Percentiles rank a stretch among this genome's conserved stretches.
phyloP scores from a whole-genome alignment of 2,113 vertebrate species.

The Notiomystis cincta region DNA sequence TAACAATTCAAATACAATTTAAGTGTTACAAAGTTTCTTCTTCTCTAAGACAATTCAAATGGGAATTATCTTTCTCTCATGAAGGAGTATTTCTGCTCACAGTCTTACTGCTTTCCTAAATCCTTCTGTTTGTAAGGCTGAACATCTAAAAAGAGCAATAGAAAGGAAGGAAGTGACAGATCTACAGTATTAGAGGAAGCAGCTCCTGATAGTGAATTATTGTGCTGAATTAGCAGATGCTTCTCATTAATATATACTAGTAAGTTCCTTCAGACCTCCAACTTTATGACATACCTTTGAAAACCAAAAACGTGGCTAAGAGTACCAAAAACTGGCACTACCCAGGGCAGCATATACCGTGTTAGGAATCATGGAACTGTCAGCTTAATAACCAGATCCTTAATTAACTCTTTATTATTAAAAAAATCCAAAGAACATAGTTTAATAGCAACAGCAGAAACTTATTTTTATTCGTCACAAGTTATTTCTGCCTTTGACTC shows the following conservation, averaged over 20 bases:
- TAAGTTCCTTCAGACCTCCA: neutral
- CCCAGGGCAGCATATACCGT: neutral
- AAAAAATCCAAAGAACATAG: neutral
- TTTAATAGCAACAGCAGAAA: neutral
- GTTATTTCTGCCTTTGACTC: conserved; percentile 17
- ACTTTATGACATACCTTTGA: neutral
- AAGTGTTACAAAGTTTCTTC: neutral
- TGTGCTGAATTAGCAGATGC: neutral
- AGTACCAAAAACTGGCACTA: neutral
- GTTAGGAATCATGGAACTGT: neutral
- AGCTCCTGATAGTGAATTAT: neutral
- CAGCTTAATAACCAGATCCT: neutral
- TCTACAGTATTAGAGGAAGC: neutral
- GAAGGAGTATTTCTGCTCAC: neutral
- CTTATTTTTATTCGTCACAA: neutral
- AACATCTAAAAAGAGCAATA: neutral
- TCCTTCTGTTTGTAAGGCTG: neutral
- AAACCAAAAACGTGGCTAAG: neutral
- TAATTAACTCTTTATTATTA: neutral
- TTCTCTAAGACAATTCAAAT: neutral
- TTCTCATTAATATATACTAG: neutral
- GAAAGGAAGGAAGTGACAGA: neutral
- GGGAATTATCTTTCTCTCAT: neutral
- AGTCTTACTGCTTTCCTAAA: neutral
- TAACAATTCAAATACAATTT: neutral